These are phyloP conservation scores for Rhinoptilus africanus DNA, from an alignment of 2,113 vertebrate species.

Conservation along the genomic window DNA sequence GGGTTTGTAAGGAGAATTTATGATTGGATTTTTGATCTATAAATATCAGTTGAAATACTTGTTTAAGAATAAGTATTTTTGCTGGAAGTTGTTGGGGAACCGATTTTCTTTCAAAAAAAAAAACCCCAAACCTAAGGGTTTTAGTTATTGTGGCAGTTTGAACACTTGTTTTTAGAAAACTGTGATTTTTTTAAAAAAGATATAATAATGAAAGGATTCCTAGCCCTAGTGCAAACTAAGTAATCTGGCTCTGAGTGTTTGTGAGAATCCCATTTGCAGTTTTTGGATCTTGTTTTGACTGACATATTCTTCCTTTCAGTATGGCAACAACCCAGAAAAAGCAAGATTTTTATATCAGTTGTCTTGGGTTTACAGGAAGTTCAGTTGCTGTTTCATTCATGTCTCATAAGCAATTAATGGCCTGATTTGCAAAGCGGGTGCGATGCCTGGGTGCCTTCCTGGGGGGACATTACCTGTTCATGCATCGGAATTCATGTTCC, in stretches of 20 bases:
- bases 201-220: background rate
- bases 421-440: background rate
- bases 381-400: background rate
- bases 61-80: background rate
- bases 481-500: background rate
- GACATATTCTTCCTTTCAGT: background rate
- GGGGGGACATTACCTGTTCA: background rate
- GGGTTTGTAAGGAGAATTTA: background rate
- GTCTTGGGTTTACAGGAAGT: background rate
- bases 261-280: background rate
- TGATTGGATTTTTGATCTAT: background rate
- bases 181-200: background rate
- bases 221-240: background rate
- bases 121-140: background rate
- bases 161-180: background rate
- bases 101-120: background rate
- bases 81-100: background rate
- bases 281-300: background rate
- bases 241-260: background rate
- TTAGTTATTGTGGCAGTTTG: background rate
- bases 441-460: fast-evolving
- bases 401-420: background rate
- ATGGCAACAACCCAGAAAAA: background rate
- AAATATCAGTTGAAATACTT: background rate
- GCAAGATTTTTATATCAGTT: background rate